These are phyloP conservation scores for Liasis olivaceus DNA, from an alignment of 2,797 vertebrate genomes.

Conservation along the genomic window DNA sequence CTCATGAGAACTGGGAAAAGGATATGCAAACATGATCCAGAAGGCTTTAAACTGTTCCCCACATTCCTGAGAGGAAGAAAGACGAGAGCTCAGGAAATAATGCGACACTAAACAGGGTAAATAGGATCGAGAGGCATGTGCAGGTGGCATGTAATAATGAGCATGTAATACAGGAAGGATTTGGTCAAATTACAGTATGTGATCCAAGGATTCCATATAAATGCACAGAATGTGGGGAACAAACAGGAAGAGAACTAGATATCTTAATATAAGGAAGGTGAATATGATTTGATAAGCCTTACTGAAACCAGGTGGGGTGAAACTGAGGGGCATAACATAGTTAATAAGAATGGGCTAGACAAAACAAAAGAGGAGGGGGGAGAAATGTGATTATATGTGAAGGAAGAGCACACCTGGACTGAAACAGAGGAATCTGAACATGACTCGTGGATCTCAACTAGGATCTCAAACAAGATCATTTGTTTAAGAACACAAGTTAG, in stretches of 20 bases:
- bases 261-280: background rate
- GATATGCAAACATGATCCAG: background rate
- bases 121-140: background rate
- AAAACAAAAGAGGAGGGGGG: background rate
- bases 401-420: background rate
- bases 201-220: background rate
- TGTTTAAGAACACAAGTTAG: background rate
- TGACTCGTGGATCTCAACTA: background rate
- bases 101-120: background rate
- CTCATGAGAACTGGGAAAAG: background rate
- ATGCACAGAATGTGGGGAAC: background rate
- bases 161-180: background rate
- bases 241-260: background rate
- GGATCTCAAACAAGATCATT: background rate
- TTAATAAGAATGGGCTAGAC: background rate
- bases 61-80: background rate
- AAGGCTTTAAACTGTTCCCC: background rate
- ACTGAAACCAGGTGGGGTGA: background rate
- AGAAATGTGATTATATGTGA: background rate
- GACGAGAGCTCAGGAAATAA: background rate
- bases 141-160: background rate
- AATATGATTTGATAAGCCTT: background rate
- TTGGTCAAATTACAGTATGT: background rate
- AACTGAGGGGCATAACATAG: background rate
- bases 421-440: background rate